phyloP scores from a whole-genome alignment of 2,113 vertebrate species.

The Lycaon pictus region DNA sequence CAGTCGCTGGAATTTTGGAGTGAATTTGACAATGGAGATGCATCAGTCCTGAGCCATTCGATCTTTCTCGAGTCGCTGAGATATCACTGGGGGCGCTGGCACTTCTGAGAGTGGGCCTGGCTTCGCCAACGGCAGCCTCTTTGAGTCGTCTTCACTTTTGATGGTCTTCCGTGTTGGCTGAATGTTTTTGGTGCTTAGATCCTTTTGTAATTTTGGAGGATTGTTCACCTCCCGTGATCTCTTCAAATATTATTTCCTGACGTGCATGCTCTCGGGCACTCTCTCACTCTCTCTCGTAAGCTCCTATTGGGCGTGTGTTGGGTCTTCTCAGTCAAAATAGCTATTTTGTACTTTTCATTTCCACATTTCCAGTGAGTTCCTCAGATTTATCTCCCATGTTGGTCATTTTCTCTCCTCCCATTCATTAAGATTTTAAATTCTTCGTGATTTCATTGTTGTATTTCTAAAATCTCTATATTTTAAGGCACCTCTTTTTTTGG shows the following conservation, averaged over 20 bases:
- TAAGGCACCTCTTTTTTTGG: background rate
- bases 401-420: background rate
- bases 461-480: conserved; percentile 34
- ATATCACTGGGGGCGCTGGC: accelerated
- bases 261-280: background rate
- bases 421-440: background rate
- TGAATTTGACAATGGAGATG: background rate
- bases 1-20: background rate
- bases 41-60: background rate
- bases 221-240: background rate
- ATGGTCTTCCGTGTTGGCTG: background rate
- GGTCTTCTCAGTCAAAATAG: background rate
- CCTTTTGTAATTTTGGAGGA: background rate
- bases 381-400: conserved; percentile 20
- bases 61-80: background rate
- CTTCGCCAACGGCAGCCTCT: background rate
- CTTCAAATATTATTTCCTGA: background rate
- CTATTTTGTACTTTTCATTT: background rate
- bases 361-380: background rate
- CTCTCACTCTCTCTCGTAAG: background rate
- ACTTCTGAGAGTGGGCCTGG: accelerated
- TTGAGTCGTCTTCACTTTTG: background rate
- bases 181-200: background rate
- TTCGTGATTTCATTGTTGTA: conserved; percentile 12
- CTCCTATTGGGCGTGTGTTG: background rate